A percentile compares a stretch with the other conserved stretches of the same genome.
These are phyloP conservation scores for Dysmachus trigonus DNA, from an alignment of 2,888 invertebrate genomes.

Conservation along the genomic window DNA sequence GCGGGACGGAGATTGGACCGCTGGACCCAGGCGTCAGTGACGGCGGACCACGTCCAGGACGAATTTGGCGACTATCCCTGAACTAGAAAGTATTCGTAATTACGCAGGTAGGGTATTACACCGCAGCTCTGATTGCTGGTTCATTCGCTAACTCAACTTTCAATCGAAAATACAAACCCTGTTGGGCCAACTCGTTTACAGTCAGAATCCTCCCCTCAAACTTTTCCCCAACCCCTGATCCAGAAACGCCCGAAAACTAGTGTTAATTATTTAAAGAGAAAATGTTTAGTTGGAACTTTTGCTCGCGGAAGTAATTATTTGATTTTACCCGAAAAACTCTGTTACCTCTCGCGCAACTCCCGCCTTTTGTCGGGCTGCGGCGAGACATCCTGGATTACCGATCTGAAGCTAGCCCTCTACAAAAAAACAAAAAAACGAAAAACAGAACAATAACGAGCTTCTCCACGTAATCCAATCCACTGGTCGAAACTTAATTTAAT, in stretches of 20 bases:
- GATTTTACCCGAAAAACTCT: background rate
- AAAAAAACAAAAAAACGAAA: too few species aligned
- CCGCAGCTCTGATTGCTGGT: background rate
- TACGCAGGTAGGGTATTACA: background rate
- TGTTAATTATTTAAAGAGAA: constrained; percentile 24
- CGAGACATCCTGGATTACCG: background rate
- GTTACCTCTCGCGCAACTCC: background rate
- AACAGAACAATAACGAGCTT: background rate
- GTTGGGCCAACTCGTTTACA: constrained; percentile 10
- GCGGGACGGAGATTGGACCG: background rate
- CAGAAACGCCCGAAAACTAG: background rate
- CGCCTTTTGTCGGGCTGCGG: background rate
- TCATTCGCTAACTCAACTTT: background rate
- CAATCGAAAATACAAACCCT: background rate
- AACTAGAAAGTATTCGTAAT: constrained; percentile 8
- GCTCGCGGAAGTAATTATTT: constrained; percentile 1
- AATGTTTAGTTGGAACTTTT: constrained; percentile 14
- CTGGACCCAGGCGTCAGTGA: too few species aligned
- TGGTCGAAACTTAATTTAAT: background rate
- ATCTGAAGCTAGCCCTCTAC: too few species aligned
- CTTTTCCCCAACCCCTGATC: background rate
- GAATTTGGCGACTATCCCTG: background rate
- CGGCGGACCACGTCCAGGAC: background rate
- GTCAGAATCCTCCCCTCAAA: background rate
- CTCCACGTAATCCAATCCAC: background rate